Evolutionary conservation across 2,888 invertebrate genomes (phyloP).

Genomic region (Mythimna loreyi): DNA sequence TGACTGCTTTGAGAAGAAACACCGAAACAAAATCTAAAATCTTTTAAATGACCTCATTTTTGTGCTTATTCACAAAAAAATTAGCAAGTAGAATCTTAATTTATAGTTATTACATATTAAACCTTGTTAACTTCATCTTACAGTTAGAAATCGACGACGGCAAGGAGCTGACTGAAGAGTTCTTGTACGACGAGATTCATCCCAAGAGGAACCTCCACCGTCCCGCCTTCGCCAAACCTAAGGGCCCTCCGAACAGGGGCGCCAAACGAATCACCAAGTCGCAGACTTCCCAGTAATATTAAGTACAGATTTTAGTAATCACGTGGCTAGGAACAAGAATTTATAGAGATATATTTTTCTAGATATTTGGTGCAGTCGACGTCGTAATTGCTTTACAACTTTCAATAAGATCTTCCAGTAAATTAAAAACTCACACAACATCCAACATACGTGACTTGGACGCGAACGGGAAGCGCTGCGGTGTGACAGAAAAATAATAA

Average conservation of each 20-base stretch:
- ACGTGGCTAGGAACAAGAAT: constrained; percentile 39
- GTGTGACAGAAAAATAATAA: no score
- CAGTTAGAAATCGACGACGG: constrained; percentile 98
- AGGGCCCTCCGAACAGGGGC: constrained; percentile 98
- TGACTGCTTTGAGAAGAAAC: no score
- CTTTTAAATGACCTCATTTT: no score
- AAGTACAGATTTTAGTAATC: constrained; percentile 9
- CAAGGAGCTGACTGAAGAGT: constrained; percentile 97
- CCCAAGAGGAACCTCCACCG: constrained; percentile 97
- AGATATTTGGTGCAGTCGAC: not conserved
- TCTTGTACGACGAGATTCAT: constrained; percentile 97
- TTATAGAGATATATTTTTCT: constrained; percentile 33
- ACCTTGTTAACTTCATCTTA: constrained; percentile 60
- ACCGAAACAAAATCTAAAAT: no score
- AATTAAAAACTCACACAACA: not conserved
- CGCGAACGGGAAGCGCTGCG: no score
- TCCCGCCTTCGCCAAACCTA: constrained; percentile 98
- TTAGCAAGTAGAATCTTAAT: no score
- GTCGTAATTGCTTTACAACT: not conserved
- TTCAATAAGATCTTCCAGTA: not conserved
- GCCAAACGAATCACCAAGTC: constrained; percentile 96
- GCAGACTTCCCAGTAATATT: constrained; percentile 84
- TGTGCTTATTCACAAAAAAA: no score
- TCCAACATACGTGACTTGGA: not conserved
- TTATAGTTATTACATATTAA: not conserved